phyloP scores from a whole-genome alignment of 2,888 invertebrate species.

The Galerucella nymphaeae region DNA sequence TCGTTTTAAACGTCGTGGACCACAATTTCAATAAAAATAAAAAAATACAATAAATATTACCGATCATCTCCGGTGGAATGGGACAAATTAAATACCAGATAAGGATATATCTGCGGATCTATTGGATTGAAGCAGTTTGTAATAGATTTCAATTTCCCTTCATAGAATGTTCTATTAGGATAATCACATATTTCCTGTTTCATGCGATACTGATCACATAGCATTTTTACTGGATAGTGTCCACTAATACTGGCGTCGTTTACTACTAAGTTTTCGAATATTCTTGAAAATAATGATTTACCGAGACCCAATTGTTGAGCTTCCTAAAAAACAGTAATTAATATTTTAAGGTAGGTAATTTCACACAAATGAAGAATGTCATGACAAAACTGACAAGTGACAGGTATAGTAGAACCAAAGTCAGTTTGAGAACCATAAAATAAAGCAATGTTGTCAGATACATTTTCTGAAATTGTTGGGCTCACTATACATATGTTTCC shows the following conservation, averaged over 20 bases:
- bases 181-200: constrained; percentile 81
- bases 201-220: constrained; percentile 87
- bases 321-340: constrained; percentile 66
- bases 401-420: too few species aligned
- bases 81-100: constrained; percentile 69
- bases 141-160: constrained; percentile 64
- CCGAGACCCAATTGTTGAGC: constrained; percentile 77
- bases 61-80: constrained; percentile 59
- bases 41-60: constrained; percentile 1
- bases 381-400: too few species aligned
- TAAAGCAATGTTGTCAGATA: too few species aligned
- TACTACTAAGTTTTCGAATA: constrained; percentile 70
- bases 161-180: constrained; percentile 82
- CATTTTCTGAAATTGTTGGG: too few species aligned
- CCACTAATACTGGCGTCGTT: constrained; percentile 47
- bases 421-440: too few species aligned
- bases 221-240: constrained; percentile 66
- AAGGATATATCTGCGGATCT: constrained; percentile 62
- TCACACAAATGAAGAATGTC: too few species aligned
- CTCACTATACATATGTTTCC: too few species aligned
- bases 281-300: constrained; percentile 82
- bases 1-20: too few species aligned
- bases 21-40: too few species aligned
- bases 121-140: constrained; percentile 53
- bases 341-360: too few species aligned